phyloP scores from a whole-genome alignment of 2,888 invertebrate genomes.

The Alsophila aescularia region DNA sequence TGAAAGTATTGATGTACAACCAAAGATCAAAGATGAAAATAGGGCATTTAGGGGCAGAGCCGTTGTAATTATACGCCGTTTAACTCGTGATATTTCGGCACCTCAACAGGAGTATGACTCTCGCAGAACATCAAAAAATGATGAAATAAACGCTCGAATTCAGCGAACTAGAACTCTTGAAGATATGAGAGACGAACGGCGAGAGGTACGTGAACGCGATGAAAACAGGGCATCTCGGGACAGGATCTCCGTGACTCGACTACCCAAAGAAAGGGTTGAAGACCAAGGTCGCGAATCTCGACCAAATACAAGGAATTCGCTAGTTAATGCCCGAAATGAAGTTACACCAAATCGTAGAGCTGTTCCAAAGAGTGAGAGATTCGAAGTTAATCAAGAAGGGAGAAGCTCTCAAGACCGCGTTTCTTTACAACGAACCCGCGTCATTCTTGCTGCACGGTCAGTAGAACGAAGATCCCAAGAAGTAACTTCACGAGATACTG shows the following conservation, averaged over 20 bases:
- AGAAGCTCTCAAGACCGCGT: not conserved
- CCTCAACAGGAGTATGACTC: not conserved
- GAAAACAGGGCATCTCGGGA: constrained; percentile 1
- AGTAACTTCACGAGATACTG: not conserved
- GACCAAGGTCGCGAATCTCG: constrained; percentile 13
- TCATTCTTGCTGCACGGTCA: not conserved
- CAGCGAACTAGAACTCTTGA: constrained; percentile 8
- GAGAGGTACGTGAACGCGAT: constrained; percentile 2
- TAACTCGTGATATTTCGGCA: not conserved
- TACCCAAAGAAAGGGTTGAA: constrained; percentile 15
- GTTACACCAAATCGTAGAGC: constrained; percentile 1
- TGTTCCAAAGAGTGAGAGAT: constrained; percentile 4
- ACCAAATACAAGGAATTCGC: constrained; percentile 5
- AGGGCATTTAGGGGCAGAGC: not conserved
- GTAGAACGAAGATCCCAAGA: constrained; percentile 8
- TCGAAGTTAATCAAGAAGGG: constrained; percentile 4
- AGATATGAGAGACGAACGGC: constrained; percentile 4
- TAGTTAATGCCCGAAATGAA: constrained; percentile 8
- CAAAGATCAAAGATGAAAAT: not conserved
- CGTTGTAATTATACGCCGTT: not conserved
- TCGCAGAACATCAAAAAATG: not conserved
- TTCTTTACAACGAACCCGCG: constrained; percentile 1
- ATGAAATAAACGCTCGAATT: constrained; percentile 2
- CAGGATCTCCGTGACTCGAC: not conserved
- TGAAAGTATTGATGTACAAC: not conserved